Percentiles rank a stretch among this genome's conserved stretches.
Evolutionary conservation across 2,888 invertebrate species (phyloP).

Genomic region (Sussaba pulchella): DNA sequence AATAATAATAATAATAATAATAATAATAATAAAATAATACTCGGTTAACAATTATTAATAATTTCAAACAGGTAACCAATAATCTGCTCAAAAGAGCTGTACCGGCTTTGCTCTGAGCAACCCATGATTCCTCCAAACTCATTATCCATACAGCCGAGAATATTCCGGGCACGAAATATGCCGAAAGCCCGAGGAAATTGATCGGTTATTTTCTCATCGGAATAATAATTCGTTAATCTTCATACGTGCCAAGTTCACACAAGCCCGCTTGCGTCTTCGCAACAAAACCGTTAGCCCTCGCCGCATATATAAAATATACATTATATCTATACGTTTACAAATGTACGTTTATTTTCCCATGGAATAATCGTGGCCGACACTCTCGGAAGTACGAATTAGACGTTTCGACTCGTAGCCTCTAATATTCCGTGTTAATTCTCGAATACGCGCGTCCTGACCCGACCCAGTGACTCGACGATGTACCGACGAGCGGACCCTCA

Average conservation of each 20-base stretch:
- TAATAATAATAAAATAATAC: no score
- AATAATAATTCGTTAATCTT: slow-evolving; percentile 31
- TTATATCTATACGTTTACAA: no score
- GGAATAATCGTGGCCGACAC: slow-evolving; percentile 47
- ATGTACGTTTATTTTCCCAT: slow-evolving; percentile 61
- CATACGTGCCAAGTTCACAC: slow-evolving; percentile 10
- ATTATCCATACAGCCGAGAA: not conserved
- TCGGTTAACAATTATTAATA: no score
- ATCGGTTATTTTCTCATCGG: slow-evolving; percentile 28
- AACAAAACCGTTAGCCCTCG: slow-evolving; percentile 51
- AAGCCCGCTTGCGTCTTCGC: slow-evolving; percentile 14
- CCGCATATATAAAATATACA: slow-evolving; percentile 18
- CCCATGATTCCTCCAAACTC: not conserved
- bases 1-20: no score
- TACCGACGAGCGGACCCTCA: not conserved
- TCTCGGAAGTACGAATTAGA: slow-evolving; percentile 66
- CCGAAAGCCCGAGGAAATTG: slow-evolving; percentile 1
- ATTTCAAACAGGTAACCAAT: no score
- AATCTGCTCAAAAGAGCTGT: no score
- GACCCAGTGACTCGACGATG: slow-evolving; percentile 61
- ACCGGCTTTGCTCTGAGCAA: not conserved
- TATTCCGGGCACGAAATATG: slow-evolving; percentile 42
- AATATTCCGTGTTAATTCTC: slow-evolving; percentile 64
- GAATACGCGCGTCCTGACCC: slow-evolving; percentile 63
- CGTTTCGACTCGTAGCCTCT: slow-evolving; percentile 40